Evolutionary conservation across 2,888 invertebrate species (phyloP), one percentile per base, ranked within the genome.

Genomic region (Amphipyra berbera): DNA sequence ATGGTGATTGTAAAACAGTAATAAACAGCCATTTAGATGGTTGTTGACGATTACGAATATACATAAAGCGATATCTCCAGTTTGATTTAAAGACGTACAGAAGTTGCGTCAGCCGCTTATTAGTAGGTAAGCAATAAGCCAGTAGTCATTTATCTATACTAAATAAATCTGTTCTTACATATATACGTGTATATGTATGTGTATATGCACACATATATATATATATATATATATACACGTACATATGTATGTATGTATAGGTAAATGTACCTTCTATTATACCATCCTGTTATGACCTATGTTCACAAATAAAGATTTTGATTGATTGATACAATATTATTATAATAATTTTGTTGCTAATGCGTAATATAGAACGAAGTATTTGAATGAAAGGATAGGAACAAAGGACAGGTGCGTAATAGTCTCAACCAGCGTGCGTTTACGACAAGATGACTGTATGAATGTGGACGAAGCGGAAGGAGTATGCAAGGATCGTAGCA

Each of bases 1-100:
- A 44, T 50, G 41, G 42, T 50, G 59, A 76, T 71, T 54, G 44
- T 72, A 64, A 72, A 76, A 76, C 67, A 60, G 56, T 52, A 38
- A 76, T 72, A 55, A 76, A 57, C 67, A 65, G 30, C 15, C 57
- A 47, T 72, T 65, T 45, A 71, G 50, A 72, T 65, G 44, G 60
- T 48, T 52, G 58, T 52, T 54, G 60, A 60, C 14, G 73, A 76
- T 60, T 55, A 63, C 1, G 10, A 59, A 49, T 30, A 53, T 56
- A 64, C 44, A 40, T 50, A 42, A 60, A 67, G 21, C 42, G 54
- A 60, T 60, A 68, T 64, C 65, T 58, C 44, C 37, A 45, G 33
- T n/a, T 55, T 58, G 47, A 75, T 71, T 68, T 49, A 61, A 38
- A 68, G 42, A 40, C 38, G 30, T 47, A 44, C 35, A 53, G 45